Conservation (phyloP, 1,140 invertebrate species). For the Drosophila ambigua region DNA sequence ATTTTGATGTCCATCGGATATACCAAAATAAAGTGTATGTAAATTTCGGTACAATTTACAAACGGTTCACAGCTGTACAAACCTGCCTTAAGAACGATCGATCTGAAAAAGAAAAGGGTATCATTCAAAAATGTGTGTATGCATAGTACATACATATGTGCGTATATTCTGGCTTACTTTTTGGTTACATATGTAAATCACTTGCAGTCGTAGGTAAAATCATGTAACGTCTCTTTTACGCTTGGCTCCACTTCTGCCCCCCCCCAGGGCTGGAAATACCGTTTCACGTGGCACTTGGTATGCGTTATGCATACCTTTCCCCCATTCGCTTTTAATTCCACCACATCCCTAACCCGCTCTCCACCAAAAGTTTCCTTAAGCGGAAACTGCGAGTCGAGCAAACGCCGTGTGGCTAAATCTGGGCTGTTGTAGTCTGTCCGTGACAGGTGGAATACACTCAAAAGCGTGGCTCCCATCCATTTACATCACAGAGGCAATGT, state of each 20-base stretch:
- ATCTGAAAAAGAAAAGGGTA: no score
- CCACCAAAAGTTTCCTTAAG: constrained; percentile 12
- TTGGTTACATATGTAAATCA: no score
- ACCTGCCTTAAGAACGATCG: no score
- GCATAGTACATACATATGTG: no score
- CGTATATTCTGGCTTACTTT: no score
- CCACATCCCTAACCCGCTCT: neutral
- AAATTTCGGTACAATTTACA: no score
- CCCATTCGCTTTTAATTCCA: neutral
- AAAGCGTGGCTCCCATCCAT: constrained; percentile 16
- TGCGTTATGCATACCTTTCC: constrained; percentile 49
- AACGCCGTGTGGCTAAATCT: constrained; percentile 38
- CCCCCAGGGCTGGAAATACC: constrained; percentile 21
- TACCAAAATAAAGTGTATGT: no score
- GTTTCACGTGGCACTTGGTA: constrained; percentile 55
- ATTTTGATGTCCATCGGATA: no score
- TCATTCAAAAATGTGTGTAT: no score
- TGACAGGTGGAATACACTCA: constrained; percentile 54
- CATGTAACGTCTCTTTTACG: neutral
- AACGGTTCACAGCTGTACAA: no score
- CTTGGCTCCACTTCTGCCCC: constrained; percentile 6
- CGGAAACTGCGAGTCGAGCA: constrained; percentile 29
- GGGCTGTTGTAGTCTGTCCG: constrained; percentile 15
- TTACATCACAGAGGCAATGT: constrained; percentile 42
- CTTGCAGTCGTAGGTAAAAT: neutral